Evolutionary conservation across 2,888 invertebrate species (phyloP).

Genomic region (Zhuqinia jingwanae): DNA sequence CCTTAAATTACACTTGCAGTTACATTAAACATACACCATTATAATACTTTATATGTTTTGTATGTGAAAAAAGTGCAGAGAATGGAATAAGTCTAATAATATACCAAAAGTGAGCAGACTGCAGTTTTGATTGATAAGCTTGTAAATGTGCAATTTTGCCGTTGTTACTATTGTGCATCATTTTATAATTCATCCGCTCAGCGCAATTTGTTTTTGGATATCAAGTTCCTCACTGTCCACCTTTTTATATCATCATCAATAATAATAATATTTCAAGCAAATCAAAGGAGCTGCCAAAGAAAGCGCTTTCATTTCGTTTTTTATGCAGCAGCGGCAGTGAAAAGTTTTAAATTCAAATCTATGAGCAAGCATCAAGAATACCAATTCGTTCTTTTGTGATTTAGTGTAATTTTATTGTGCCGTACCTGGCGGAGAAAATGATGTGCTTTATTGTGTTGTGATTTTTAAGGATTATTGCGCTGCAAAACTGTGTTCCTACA

Average conservation of each 20-base stretch:
- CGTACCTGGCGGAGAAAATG: too few species aligned
- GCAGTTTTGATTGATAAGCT: not conserved
- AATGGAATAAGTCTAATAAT: slow-evolving; percentile 15
- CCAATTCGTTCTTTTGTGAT: too few species aligned
- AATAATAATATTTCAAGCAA: not conserved
- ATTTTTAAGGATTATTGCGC: too few species aligned
- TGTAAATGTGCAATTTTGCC: slow-evolving; percentile 48
- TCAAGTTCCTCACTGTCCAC: slow-evolving; percentile 52
- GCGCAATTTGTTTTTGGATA: slow-evolving; percentile 24
- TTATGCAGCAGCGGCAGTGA: not conserved
- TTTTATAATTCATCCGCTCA: slow-evolving; percentile 7
- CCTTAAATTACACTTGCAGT: not conserved
- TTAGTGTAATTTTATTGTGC: slow-evolving; percentile 5
- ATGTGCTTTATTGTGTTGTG: too few species aligned
- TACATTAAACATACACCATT: too few species aligned
- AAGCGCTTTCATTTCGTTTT: not conserved
- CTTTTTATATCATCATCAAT: too few species aligned
- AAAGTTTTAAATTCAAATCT: too few species aligned
- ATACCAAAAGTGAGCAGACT: not conserved
- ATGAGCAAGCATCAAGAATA: too few species aligned
- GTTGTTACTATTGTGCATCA: slow-evolving; percentile 25
- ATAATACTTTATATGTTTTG: too few species aligned
- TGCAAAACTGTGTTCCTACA: too few species aligned
- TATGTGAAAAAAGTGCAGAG: not conserved
- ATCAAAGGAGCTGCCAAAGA: not conserved